Evolutionary conservation across 1,140 invertebrate species (phyloP).

Genomic region (Ditylenchus dipsaci): DNA sequence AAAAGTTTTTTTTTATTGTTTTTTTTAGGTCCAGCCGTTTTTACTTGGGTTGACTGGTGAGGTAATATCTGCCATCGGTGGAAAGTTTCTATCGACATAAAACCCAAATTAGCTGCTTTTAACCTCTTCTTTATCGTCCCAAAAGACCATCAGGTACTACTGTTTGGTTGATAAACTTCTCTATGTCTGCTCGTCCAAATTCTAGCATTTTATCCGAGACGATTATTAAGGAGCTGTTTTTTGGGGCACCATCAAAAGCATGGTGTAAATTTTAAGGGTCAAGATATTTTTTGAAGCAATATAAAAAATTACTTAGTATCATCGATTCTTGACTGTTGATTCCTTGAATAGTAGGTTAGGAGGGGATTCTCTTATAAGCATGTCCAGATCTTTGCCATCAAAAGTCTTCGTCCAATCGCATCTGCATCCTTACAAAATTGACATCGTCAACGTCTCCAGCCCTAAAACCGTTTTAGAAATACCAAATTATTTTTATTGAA

Average conservation of each 20-base stretch:
- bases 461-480: no score
- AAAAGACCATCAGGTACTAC: constrained; percentile 25
- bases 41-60: neutral
- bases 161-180: constrained; percentile 21
- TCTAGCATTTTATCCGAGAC: constrained; percentile 13
- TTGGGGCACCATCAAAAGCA: constrained; percentile 28
- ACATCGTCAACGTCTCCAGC: constrained; percentile 35
- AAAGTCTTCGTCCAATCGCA: constrained; percentile 30
- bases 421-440: constrained; percentile 27
- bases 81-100: constrained; percentile 25
- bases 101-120: constrained; percentile 19
- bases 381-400: constrained; percentile 34
- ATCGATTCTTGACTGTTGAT: constrained; percentile 28
- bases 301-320: constrained; percentile 24
- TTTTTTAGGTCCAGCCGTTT: no score
- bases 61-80: neutral
- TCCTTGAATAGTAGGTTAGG: constrained; percentile 34
- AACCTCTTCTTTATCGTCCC: constrained; percentile 30
- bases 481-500: no score
- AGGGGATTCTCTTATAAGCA: constrained; percentile 20
- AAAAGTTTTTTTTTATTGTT: no score
- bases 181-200: constrained; percentile 25
- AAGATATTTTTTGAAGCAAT: neutral
- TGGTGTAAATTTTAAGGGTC: constrained; percentile 8
- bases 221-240: constrained; percentile 22